phyloP scores from a whole-genome alignment of 1,140 invertebrate species.

The Atta texana region DNA sequence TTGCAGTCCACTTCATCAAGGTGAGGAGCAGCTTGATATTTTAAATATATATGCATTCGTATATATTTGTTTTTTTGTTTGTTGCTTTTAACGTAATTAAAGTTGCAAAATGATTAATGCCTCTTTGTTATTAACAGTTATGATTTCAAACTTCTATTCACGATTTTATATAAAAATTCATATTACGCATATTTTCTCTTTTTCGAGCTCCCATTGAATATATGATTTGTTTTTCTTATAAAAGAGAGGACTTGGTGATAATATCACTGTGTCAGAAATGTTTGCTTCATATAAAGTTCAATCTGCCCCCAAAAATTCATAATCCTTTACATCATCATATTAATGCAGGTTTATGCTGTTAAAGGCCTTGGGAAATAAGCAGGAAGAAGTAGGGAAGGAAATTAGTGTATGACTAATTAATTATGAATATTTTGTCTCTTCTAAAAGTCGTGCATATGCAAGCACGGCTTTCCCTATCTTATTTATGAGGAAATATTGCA shows the following conservation, averaged over 20 bases:
- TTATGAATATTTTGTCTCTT: slow-evolving; percentile 44
- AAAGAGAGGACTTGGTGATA: slow-evolving; percentile 44
- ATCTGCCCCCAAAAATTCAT: slow-evolving; percentile 33
- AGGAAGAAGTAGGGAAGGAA: slow-evolving; percentile 20
- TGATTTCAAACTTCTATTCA: neutral
- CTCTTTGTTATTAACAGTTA: slow-evolving; percentile 45
- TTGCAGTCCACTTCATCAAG: no score
- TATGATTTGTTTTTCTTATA: slow-evolving; percentile 47
- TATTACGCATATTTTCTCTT: slow-evolving; percentile 64
- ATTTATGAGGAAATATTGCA: slow-evolving; percentile 12
- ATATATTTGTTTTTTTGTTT: neutral
- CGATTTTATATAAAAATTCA: slow-evolving; percentile 41
- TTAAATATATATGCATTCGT: neutral
- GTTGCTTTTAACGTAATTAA: slow-evolving; percentile 8
- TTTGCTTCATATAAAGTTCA: slow-evolving; percentile 27
- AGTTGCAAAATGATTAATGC: neutral
- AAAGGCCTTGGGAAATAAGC: neutral
- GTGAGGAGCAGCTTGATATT: no score
- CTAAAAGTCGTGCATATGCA: slow-evolving; percentile 28
- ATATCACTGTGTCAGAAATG: slow-evolving; percentile 42
- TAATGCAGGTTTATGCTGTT: neutral
- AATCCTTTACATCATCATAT: slow-evolving; percentile 41
- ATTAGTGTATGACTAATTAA: slow-evolving; percentile 54
- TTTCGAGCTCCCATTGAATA: slow-evolving; percentile 44
- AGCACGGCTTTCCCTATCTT: neutral